A percentile compares a stretch with the other conserved stretches of the same genome.
Conservation (phyloP, 2,888 invertebrate species). For the Ferdinandea cuprea region DNA sequence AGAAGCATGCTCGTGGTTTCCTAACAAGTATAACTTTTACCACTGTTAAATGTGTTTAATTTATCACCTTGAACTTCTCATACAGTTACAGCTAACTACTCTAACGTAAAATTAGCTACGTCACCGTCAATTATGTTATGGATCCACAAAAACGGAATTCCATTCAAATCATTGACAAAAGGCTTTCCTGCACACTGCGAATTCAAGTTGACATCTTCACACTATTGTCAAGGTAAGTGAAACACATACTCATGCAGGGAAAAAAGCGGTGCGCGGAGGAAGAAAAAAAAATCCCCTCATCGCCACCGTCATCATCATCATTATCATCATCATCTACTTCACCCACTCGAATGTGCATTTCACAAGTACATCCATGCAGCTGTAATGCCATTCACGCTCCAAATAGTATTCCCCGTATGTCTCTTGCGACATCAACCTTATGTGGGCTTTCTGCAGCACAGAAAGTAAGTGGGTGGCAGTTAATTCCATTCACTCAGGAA, state of each 20-base stretch:
- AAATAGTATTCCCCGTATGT: slow-evolving; percentile 40
- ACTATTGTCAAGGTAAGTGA: slow-evolving; percentile 37
- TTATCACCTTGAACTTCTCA: slow-evolving; percentile 48
- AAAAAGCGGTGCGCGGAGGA: not conserved
- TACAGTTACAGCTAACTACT: slow-evolving; percentile 4
- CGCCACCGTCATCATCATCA: slow-evolving; percentile 14
- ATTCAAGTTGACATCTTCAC: slow-evolving; percentile 30
- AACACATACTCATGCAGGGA: not conserved
- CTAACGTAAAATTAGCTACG: slow-evolving; percentile 47
- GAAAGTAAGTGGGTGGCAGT: slow-evolving; percentile 56
- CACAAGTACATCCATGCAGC: slow-evolving; percentile 37
- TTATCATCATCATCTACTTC: slow-evolving; percentile 38
- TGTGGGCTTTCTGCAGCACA: slow-evolving; percentile 45
- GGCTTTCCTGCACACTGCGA: not conserved
- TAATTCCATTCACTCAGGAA: slow-evolving; percentile 29
- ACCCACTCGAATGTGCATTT: slow-evolving; percentile 44
- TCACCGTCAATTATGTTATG: slow-evolving; percentile 40
- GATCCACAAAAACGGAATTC: slow-evolving; percentile 18
- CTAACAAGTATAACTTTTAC: too few relatives aligned
- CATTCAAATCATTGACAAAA: slow-evolving; percentile 48
- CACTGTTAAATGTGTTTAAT: too few relatives aligned
- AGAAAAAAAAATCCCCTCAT: not conserved
- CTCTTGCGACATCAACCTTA: slow-evolving; percentile 43
- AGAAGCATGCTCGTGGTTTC: too few relatives aligned
- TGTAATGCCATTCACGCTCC: slow-evolving; percentile 64